These are phyloP conservation scores for Macropus fuliginosus DNA, from an alignment of 2,797 vertebrate species.

Conservation along the genomic window DNA sequence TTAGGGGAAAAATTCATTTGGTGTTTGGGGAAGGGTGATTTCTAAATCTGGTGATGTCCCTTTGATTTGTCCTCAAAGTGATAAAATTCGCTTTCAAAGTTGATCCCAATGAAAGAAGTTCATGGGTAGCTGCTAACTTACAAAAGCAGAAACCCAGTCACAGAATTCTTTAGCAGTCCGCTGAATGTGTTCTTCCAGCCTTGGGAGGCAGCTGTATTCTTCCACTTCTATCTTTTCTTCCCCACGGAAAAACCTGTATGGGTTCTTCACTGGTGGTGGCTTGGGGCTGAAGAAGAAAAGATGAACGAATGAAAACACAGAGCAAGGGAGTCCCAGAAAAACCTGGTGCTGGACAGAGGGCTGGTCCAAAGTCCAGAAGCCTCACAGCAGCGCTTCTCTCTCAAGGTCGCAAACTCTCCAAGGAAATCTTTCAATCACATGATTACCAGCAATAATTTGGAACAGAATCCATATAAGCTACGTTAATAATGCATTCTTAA, in stretches of 20 bases:
- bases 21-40: background rate
- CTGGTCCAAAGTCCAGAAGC: background rate
- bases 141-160: slow-evolving; percentile 80
- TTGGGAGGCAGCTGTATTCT: slow-evolving; percentile 52
- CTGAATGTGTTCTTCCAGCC: slow-evolving; percentile 77
- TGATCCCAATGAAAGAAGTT: slow-evolving; percentile 3
- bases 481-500: background rate
- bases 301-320: slow-evolving; percentile 25
- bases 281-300: slow-evolving; percentile 67
- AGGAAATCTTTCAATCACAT: slow-evolving; percentile 29
- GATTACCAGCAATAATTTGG: background rate
- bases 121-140: slow-evolving; percentile 75
- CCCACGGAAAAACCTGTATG: slow-evolving; percentile 74
- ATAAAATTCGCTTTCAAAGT: slow-evolving; percentile 21
- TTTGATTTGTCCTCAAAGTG: slow-evolving; percentile 29
- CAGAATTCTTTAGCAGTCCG: slow-evolving; percentile 82
- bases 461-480: background rate
- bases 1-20: background rate
- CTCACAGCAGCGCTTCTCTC: slow-evolving; percentile 8
- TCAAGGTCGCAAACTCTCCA: background rate
- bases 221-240: slow-evolving; percentile 68
- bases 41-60: slow-evolving; percentile 5
- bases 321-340: background rate
- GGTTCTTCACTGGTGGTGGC: slow-evolving; percentile 71
- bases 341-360: background rate